Evolutionary conservation across 2,113 vertebrate species (phyloP).

Genomic region (Anolis sagrei): DNA sequence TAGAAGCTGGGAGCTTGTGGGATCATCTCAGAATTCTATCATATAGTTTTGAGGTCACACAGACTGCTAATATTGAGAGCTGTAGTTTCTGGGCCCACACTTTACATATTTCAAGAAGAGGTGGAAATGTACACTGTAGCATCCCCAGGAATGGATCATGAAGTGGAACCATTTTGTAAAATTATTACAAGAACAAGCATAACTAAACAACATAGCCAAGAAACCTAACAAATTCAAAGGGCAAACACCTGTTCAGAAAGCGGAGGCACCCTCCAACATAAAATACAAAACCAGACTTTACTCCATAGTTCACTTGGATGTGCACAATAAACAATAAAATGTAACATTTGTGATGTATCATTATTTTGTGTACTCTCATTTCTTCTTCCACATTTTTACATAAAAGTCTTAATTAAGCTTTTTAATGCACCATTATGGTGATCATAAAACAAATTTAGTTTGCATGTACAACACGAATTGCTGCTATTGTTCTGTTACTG

Average conservation of each 20-base stretch:
- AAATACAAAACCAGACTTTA: slow-evolving; percentile 1
- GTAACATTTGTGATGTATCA: slow-evolving; percentile 1
- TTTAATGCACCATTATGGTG: slow-evolving; percentile 26
- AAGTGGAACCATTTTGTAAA: slow-evolving; percentile 20
- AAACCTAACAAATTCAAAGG: slow-evolving; percentile 16
- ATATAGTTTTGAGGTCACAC: background rate
- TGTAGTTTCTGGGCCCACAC: background rate
- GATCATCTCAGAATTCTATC: background rate
- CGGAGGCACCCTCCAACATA: background rate
- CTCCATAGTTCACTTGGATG: background rate
- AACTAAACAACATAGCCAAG: slow-evolving; percentile 37
- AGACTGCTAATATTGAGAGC: background rate
- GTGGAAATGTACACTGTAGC: background rate
- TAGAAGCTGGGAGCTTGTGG: background rate
- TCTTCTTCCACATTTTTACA: slow-evolving; percentile 31
- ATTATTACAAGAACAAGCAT: slow-evolving; percentile 48
- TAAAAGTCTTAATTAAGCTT: background rate
- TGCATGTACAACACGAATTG: slow-evolving; percentile 6
- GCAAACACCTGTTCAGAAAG: slow-evolving; percentile 31
- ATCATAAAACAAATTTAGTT: slow-evolving; percentile 8
- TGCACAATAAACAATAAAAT: slow-evolving; percentile 31
- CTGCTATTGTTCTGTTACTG: background rate
- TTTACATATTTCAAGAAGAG: background rate
- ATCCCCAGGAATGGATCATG: slow-evolving; percentile 17
- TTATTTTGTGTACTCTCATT: slow-evolving; percentile 7